A percentile compares a stretch with the other conserved stretches of the same genome.
Evolutionary conservation across 2,797 vertebrate species (phyloP).

Genomic region (Silurus lanzhouensis): DNA sequence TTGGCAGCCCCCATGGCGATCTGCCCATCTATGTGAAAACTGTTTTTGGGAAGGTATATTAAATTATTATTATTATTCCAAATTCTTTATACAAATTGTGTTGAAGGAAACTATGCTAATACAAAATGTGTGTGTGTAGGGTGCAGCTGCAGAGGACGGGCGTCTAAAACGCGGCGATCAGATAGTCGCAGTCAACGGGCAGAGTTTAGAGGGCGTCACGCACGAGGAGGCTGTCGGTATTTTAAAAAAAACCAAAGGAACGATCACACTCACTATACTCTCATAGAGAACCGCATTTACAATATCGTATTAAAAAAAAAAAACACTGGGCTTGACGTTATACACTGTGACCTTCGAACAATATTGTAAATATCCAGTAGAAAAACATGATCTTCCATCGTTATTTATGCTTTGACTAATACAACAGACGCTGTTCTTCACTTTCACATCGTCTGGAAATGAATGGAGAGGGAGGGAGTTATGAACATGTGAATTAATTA

Average conservation of each 20-base stretch:
- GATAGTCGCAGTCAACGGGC: constrained; percentile 94
- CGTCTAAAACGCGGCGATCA: constrained; percentile 95
- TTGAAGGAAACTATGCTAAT: not conserved
- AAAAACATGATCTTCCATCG: not conserved
- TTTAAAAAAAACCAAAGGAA: constrained; percentile 94
- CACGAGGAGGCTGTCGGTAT: constrained; percentile 95
- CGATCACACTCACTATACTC: constrained; percentile 88
- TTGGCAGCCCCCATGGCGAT: constrained; percentile 95
- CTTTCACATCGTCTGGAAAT: not conserved
- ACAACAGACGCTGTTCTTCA: not conserved
- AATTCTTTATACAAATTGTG: not conserved
- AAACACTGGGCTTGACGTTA: constrained; percentile 29
- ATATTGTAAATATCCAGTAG: constrained; percentile 5
- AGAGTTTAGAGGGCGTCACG: constrained; percentile 92
- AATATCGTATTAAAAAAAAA: not conserved
- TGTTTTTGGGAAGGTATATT: constrained; percentile 89
- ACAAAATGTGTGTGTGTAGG: constrained; percentile 69
- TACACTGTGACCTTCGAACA: constrained; percentile 39
- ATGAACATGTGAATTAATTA: not conserved
- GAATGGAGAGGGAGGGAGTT: not conserved
- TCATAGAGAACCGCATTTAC: constrained; percentile 74
- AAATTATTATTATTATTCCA: not conserved
- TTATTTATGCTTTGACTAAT: constrained; percentile 22
- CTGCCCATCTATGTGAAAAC: constrained; percentile 98
- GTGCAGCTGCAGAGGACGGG: constrained; percentile 94